Evolutionary conservation across 2,888 invertebrate genomes (phyloP).

Genomic region (Ischnura elegans): DNA sequence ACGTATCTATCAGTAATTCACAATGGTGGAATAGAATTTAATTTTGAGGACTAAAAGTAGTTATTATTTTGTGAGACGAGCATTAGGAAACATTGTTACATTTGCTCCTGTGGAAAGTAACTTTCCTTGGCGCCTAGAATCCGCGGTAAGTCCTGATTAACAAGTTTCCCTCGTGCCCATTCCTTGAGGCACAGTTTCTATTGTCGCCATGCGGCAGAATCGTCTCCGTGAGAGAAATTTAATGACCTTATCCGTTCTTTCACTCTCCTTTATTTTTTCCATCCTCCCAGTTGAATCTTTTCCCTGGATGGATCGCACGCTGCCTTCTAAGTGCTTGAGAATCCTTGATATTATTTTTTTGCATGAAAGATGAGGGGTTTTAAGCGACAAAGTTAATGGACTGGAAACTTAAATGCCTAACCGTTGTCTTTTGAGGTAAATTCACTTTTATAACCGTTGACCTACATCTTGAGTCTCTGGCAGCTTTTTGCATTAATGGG

Average conservation of each 20-base stretch:
- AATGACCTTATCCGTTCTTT: not conserved
- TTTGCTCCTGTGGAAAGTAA: too few relatives aligned
- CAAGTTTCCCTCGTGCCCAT: not conserved
- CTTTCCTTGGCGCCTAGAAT: not conserved
- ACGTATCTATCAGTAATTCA: too few relatives aligned
- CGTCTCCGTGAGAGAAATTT: not conserved
- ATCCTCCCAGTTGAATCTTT: not conserved
- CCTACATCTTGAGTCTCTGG: not conserved
- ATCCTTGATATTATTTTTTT: not conserved
- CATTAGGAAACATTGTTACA: too few relatives aligned
- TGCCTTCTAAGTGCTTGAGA: not conserved
- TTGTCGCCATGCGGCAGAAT: not conserved
- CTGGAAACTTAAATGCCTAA: not conserved
- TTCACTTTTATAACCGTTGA: not conserved
- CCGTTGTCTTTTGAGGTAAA: not conserved
- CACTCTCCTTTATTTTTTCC: not conserved
- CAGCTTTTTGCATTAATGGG: not conserved
- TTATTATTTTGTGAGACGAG: too few relatives aligned
- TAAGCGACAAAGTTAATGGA: not conserved
- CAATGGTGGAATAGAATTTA: too few relatives aligned
- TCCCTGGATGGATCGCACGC: not conserved
- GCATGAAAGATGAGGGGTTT: not conserved
- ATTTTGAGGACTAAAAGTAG: too few relatives aligned
- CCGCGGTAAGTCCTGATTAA: not conserved
- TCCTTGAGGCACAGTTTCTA: not conserved